Evolutionary conservation across 2,888 invertebrate species (phyloP).

Genomic region (Trachelus tabidus): DNA sequence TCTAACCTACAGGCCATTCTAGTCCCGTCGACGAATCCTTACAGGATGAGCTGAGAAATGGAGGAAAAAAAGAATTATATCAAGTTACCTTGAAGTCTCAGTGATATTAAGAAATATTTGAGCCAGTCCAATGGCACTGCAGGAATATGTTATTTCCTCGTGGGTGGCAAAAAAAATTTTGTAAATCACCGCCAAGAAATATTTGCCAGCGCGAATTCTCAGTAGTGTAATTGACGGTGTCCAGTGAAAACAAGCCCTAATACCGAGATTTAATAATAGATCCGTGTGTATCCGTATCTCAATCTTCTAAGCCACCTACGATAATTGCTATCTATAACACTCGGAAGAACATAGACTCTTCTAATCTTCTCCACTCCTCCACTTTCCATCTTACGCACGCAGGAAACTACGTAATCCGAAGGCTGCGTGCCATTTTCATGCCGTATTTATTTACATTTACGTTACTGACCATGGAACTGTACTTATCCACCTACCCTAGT

Average conservation of each 20-base stretch:
- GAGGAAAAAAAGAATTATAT: background rate
- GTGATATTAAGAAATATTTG: background rate
- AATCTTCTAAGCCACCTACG: background rate
- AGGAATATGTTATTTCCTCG: background rate
- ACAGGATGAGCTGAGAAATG: background rate
- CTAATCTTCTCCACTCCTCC: background rate
- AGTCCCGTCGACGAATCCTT: background rate
- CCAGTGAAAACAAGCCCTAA: background rate
- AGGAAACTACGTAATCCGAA: background rate
- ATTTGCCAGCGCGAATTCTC: background rate
- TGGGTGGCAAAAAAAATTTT: background rate
- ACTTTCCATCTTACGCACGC: background rate
- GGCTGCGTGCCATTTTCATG: background rate
- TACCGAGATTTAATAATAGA: background rate
- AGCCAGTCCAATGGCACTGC: background rate
- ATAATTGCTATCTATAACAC: background rate
- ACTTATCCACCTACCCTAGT: background rate
- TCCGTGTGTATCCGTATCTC: background rate
- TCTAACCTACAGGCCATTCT: background rate
- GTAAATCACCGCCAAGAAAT: background rate
- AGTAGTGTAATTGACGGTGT: background rate
- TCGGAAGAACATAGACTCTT: background rate
- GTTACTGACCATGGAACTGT: background rate
- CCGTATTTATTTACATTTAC: background rate
- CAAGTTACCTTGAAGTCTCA: background rate